Evolutionary conservation across 2,797 vertebrate species (phyloP).

Genomic region (Scyliorhinus canicula): DNA sequence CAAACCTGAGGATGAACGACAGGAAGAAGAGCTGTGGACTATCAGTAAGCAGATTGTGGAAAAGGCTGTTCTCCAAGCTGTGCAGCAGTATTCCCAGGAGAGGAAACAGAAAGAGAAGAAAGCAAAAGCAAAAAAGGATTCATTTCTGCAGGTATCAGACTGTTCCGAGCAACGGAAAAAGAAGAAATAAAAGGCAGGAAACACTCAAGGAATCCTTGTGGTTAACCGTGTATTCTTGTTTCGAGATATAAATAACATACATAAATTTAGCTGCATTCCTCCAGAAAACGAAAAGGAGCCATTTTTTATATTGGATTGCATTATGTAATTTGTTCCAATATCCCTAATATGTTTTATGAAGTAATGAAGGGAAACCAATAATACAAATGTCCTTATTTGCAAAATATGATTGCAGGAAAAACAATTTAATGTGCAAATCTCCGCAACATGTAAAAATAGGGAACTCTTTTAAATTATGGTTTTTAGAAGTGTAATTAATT

Average conservation of each 20-base stretch:
- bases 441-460: background rate
- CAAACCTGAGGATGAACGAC: constrained; percentile 54
- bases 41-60: constrained; percentile 67
- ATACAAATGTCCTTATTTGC: background rate
- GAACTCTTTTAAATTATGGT: background rate
- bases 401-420: background rate
- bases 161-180: constrained; percentile 57
- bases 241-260: background rate
- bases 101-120: constrained; percentile 48
- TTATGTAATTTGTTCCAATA: background rate
- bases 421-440: background rate
- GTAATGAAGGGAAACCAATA: background rate
- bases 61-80: constrained; percentile 59
- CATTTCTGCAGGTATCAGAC: constrained; percentile 49
- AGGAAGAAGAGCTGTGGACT: constrained; percentile 61
- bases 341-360: background rate
- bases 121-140: constrained; percentile 32
- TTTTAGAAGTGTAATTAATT: background rate
- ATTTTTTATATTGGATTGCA: background rate
- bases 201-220: background rate
- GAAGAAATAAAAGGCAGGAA: constrained; percentile 44
- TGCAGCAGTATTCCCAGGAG: constrained; percentile 64
- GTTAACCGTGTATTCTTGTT: background rate
- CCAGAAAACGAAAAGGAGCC: background rate
- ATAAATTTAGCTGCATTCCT: background rate